phyloP scores from a whole-genome alignment of 2,113 vertebrate genomes.

The Hippocampus mohnikei region DNA sequence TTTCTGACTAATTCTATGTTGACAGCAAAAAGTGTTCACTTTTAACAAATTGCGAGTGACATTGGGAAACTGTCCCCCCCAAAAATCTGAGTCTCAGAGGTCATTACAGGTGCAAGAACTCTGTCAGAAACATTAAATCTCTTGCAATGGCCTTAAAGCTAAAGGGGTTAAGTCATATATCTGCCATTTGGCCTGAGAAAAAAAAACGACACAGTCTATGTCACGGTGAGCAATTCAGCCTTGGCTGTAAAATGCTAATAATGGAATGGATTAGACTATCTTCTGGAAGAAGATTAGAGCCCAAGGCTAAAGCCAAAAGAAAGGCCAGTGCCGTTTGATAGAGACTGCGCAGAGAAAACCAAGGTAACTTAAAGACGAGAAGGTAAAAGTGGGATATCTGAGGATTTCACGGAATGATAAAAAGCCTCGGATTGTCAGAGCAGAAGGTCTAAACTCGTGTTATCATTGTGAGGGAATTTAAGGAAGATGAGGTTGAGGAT shows the following conservation, averaged over 20 bases:
- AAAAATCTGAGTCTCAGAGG: slow-evolving; percentile 18
- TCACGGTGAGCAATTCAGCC: slow-evolving; percentile 49
- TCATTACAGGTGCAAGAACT: slow-evolving; percentile 7
- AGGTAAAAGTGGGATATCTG: slow-evolving; percentile 57
- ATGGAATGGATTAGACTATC: slow-evolving; percentile 71
- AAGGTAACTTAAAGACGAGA: slow-evolving; percentile 51
- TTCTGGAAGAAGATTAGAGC: slow-evolving; percentile 67
- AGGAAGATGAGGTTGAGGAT: slow-evolving; percentile 31
- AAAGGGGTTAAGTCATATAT: slow-evolving; percentile 35
- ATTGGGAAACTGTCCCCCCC: not conserved
- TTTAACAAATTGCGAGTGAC: not conserved
- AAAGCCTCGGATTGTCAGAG: slow-evolving; percentile 52
- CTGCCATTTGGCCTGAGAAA: slow-evolving; percentile 17
- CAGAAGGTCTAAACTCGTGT: slow-evolving; percentile 53
- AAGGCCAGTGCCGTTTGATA: slow-evolving; percentile 59
- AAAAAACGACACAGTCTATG: slow-evolving; percentile 17
- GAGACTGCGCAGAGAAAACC: slow-evolving; percentile 37
- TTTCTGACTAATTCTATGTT: not conserved
- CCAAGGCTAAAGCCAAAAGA: slow-evolving; percentile 64
- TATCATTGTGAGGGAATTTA: slow-evolving; percentile 53
- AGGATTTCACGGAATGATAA: slow-evolving; percentile 56
- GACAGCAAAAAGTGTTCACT: not conserved
- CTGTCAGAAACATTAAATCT: slow-evolving; percentile 11
- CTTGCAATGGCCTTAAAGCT: slow-evolving; percentile 23
- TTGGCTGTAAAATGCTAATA: slow-evolving; percentile 71